A percentile compares a stretch with the other conserved stretches of the same genome.
These are phyloP conservation scores for Elephantulus edwardii DNA, from an alignment of 2,113 vertebrate species.

Conservation along the genomic window DNA sequence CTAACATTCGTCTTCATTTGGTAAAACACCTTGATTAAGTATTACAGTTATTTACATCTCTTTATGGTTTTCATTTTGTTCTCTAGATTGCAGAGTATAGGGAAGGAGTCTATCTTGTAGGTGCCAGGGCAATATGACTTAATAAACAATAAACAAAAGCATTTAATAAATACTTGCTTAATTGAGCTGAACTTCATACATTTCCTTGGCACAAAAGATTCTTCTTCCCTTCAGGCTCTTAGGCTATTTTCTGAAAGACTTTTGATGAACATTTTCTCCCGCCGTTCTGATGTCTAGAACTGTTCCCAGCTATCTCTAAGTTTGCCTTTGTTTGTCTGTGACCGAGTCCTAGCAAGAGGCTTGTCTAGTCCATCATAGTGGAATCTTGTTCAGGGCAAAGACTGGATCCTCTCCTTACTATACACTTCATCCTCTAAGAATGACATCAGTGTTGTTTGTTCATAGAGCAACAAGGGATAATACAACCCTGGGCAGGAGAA, in stretches of 20 bases:
- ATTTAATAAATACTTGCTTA: neutral
- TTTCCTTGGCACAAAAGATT: conserved; percentile 20
- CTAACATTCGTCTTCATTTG: neutral
- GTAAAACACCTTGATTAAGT: neutral
- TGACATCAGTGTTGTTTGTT: conserved; percentile 57
- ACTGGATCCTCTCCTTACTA: neutral
- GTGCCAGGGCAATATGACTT: neutral
- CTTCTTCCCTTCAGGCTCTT: conserved; percentile 22
- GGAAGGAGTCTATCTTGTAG: conserved; percentile 1
- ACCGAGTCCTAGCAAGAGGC: neutral
- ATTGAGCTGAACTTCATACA: neutral
- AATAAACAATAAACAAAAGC: no score
- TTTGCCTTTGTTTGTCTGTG: conserved; percentile 5
- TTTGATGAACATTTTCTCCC: neutral
- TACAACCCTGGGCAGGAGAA: conserved; percentile 39
- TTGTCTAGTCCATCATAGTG: neutral
- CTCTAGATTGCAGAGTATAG: neutral
- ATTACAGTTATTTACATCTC: neutral
- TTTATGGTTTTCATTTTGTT: neutral
- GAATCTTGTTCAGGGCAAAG: conserved; percentile 38
- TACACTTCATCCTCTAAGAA: neutral
- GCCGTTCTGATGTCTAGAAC: neutral
- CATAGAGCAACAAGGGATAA: conserved; percentile 38
- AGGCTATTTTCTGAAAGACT: neutral
- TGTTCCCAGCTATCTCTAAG: neutral